These are phyloP conservation scores for Pomatorhinus ruficollis DNA, from an alignment of 2,113 vertebrate genomes.

Conservation along the genomic window DNA sequence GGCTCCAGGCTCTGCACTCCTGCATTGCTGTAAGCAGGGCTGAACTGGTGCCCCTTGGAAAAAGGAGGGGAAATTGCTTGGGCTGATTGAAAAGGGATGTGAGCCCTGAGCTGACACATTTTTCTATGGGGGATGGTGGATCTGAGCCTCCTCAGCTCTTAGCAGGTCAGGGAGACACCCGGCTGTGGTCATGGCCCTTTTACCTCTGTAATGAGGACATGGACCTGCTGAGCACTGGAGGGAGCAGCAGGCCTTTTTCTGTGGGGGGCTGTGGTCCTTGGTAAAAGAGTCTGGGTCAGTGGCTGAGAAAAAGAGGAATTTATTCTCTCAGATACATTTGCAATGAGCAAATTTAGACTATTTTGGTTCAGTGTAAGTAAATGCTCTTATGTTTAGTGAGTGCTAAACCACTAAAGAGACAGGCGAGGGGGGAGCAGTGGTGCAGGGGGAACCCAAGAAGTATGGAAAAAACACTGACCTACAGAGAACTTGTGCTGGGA, in stretches of 20 bases:
- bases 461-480: neutral
- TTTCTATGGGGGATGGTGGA: neutral
- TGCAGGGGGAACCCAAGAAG: accelerated
- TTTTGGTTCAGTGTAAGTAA: neutral
- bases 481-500: neutral
- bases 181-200: neutral
- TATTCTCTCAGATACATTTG: neutral
- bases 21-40: neutral
- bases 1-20: neutral
- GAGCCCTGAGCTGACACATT: neutral
- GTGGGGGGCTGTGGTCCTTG: neutral
- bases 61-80: neutral
- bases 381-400: neutral
- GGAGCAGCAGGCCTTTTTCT: neutral
- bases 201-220: neutral
- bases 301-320: neutral
- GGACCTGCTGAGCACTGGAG: neutral
- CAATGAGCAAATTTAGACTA: neutral
- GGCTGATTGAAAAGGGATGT: accelerated
- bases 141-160: neutral
- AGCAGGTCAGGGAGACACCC: neutral
- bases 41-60: neutral
- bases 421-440: neutral
- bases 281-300: neutral
- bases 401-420: neutral